A percentile compares a stretch with the other conserved stretches of the same genome.
Evolutionary conservation across 1,140 invertebrate genomes (phyloP).

Genomic region (Whitmania pigra): DNA sequence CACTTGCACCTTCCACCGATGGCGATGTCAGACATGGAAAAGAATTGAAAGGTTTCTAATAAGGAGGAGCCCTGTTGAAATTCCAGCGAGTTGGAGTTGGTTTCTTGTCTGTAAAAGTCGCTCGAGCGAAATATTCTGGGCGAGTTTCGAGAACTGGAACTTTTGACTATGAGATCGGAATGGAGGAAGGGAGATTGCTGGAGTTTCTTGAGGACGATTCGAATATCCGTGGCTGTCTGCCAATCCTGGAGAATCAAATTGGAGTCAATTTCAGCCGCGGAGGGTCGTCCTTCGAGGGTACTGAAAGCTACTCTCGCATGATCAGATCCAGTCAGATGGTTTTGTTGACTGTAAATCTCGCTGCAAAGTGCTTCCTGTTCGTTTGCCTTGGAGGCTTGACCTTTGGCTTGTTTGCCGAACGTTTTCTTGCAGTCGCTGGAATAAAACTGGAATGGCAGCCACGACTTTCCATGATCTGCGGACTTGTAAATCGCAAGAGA

Average conservation of each 20-base stretch:
- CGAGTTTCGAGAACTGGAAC: conserved; percentile 42
- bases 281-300: conserved; percentile 82
- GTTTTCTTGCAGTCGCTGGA: conserved; percentile 40
- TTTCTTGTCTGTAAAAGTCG: background rate
- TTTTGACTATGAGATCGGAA: conserved; percentile 68
- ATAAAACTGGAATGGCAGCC: conserved; percentile 43
- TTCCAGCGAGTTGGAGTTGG: background rate
- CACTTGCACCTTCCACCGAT: conserved; percentile 97
- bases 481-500: conserved; percentile 92
- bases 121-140: background rate
- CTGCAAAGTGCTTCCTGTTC: conserved; percentile 58
- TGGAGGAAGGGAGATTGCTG: conserved; percentile 46
- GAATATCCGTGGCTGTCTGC: conserved; percentile 93
- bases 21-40: conserved; percentile 71
- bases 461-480: conserved; percentile 39
- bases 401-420: conserved; percentile 34
- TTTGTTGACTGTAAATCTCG: conserved; percentile 50
- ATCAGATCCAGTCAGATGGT: conserved; percentile 39
- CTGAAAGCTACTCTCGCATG: conserved; percentile 74
- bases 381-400: conserved; percentile 38
- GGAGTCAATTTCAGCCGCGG: conserved; percentile 79
- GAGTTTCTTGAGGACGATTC: conserved; percentile 65
- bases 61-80: background rate
- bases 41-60: background rate
- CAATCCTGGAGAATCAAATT: conserved; percentile 95